phyloP scores from a whole-genome alignment of 2,888 invertebrate genomes.

The Agonopterix arenella region DNA sequence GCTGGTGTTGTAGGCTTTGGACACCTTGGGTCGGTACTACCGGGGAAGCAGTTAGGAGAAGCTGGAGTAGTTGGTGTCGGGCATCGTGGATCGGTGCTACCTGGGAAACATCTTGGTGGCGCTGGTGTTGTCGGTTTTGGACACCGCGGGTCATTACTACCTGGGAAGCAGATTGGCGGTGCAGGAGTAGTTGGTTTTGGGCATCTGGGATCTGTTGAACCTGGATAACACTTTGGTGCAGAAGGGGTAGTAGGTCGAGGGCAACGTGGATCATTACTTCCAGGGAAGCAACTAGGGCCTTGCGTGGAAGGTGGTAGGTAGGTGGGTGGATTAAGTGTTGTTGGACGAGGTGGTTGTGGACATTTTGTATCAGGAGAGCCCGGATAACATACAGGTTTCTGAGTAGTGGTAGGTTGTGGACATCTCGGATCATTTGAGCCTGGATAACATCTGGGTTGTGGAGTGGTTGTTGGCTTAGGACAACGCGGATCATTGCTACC shows the following conservation, averaged over 20 bases:
- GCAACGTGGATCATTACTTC: slow-evolving; percentile 27
- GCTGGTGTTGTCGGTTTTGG: slow-evolving; percentile 19
- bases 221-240: slow-evolving; percentile 21
- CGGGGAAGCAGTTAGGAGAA: slow-evolving; percentile 28
- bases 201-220: slow-evolving; percentile 18
- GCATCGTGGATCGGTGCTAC: slow-evolving; percentile 23
- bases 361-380: slow-evolving; percentile 34
- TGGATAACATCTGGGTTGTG: slow-evolving; percentile 15
- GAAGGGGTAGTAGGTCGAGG: slow-evolving; percentile 18
- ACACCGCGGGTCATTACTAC: slow-evolving; percentile 26
- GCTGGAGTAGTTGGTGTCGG: slow-evolving; percentile 25
- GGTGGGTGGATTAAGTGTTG: slow-evolving; percentile 14
- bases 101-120: slow-evolving; percentile 27
- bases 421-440: slow-evolving; percentile 17
- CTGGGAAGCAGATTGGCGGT: slow-evolving; percentile 35
- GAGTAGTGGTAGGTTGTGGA: slow-evolving; percentile 21
- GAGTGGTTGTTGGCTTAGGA: slow-evolving; percentile 21
- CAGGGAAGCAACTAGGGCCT: slow-evolving; percentile 15
- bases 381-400: slow-evolving; percentile 30
- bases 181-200: slow-evolving; percentile 19
- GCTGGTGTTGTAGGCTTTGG: slow-evolving; percentile 2
- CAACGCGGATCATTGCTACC: slow-evolving; percentile 31
- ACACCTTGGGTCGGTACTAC: slow-evolving; percentile 28
- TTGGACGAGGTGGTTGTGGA: slow-evolving; percentile 23
- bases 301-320: slow-evolving; percentile 17